Conservation (phyloP, 2,113 vertebrate genomes). For the Hippocampus guttulatus region DNA sequence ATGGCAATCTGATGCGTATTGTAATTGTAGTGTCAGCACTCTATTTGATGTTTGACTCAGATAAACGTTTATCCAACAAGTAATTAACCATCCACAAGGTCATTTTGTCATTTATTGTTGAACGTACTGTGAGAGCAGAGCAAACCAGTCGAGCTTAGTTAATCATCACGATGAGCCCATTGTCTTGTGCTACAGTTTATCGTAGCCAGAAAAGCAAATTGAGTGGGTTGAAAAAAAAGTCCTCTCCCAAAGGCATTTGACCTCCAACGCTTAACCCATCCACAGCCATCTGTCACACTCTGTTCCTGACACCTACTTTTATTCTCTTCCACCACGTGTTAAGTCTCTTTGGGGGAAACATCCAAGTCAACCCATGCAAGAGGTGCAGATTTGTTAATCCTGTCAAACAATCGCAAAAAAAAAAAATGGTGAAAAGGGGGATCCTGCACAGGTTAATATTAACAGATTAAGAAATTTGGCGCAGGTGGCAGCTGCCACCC, state of each 20-base stretch:
- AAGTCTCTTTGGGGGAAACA: background rate
- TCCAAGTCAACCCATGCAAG: background rate
- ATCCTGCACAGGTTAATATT: background rate
- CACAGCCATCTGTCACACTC: conserved; percentile 47
- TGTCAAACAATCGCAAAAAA: background rate
- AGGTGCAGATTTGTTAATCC: background rate
- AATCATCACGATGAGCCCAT: conserved; percentile 45
- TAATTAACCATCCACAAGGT: background rate
- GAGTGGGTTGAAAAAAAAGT: conserved; percentile 26
- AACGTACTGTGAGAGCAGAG: conserved; percentile 20
- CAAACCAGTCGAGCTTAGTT: conserved; percentile 25
- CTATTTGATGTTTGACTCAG: background rate
- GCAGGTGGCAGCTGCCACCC: too few species aligned
- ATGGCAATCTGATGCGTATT: background rate
- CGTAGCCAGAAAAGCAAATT: conserved; percentile 44
- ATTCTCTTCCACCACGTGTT: conserved; percentile 4
- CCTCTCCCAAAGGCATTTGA: conserved; percentile 29
- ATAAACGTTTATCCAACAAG: background rate
- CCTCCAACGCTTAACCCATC: conserved; percentile 8
- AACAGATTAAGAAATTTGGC: too few species aligned
- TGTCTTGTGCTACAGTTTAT: conserved; percentile 31
- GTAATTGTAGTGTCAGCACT: background rate
- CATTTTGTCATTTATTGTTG: background rate
- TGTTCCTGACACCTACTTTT: background rate
- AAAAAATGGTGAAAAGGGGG: background rate